Base-by-base conservation (phyloP, 2,797 vertebrate species). In the Anas georgica region DNA sequence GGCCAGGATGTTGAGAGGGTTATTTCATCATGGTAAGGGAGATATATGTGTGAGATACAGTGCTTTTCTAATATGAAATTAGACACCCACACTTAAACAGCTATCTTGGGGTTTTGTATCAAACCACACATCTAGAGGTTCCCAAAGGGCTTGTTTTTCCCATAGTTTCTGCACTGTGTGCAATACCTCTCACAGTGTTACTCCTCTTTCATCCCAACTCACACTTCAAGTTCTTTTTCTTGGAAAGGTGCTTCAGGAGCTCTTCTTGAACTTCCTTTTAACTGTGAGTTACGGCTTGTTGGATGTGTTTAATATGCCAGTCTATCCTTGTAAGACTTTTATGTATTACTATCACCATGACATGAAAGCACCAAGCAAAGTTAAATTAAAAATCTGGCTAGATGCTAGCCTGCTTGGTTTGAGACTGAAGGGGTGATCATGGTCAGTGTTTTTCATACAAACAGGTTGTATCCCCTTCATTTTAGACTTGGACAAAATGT, bases 61-160 rank as follows among this genome's bases (percentile, higher is more conserved):
- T 43, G 75, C 46, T 94, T 88, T 75, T 72, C 68, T 80, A 52
- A 64, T 68, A 3, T 78, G 93, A 87, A 95, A 94, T 86, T 58
- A 89, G 70, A 93, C 50, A 83, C 83, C 81, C 45, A 45, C 68
- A 91, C 64, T 93, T 93, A 85, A 96, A 93, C 72, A 94, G 68
- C 33, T 89, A 0, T 69, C 90, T 85, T 87, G 88, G 94, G 81
- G 72, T 77, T 88, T 94, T 41, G 33, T 89, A 91, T 96, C 96
- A 91, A 94, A 83, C 90, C 94, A 73, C 90, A 82, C 78, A 90
- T 96, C 91, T 89, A 37, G 39, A 79, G 78, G 66, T 91, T 84
- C 86, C 90, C 86, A 94, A 81, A 87, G 88, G 95, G 54, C 81
- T 94, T 91, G 60, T 94, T 94, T 94, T 96, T 78, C 76, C 86